phyloP scores from a whole-genome alignment of 2,113 vertebrate genomes.

The Syrmaticus mikado region DNA sequence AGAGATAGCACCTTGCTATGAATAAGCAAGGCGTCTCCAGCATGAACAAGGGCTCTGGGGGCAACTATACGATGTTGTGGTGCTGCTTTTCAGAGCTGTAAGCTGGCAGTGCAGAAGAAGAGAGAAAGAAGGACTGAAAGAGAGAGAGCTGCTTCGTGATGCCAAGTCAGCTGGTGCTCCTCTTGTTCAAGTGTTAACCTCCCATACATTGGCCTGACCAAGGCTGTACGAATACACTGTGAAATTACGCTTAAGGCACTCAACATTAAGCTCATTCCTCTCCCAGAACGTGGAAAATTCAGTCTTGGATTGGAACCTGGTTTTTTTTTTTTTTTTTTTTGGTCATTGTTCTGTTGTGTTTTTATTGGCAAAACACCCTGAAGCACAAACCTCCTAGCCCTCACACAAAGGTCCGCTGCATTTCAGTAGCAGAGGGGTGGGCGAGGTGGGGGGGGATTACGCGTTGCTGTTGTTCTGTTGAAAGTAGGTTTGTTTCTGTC shows the following conservation, averaged over 20 bases:
- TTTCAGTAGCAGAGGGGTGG: neutral
- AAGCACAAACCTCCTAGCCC: neutral
- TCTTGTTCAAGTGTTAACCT: neutral
- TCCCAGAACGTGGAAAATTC: neutral
- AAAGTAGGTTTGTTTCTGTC: conserved; percentile 62
- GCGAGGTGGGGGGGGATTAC: conserved; percentile 36
- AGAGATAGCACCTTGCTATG: neutral
- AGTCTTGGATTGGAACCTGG: neutral
- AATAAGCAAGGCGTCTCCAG: neutral
- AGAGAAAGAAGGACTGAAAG: neutral
- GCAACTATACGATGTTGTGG: neutral
- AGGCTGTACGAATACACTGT: neutral
- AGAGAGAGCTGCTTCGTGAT: neutral
- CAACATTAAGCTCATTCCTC: neutral
- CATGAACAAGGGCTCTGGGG: rapidly evolving
- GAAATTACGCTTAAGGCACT: neutral
- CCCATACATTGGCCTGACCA: rapidly evolving
- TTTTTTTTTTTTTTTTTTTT: neutral
- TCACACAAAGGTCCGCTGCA: neutral
- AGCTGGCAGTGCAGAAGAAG: neutral
- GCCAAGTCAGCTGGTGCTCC: neutral
- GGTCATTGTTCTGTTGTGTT: neutral
- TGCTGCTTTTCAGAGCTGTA: rapidly evolving
- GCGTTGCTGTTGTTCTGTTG: conserved; percentile 51
- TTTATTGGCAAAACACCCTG: conserved; percentile 10